phyloP scores from a whole-genome alignment of 1,140 invertebrate genomes.

The Streblospio benedicti region DNA sequence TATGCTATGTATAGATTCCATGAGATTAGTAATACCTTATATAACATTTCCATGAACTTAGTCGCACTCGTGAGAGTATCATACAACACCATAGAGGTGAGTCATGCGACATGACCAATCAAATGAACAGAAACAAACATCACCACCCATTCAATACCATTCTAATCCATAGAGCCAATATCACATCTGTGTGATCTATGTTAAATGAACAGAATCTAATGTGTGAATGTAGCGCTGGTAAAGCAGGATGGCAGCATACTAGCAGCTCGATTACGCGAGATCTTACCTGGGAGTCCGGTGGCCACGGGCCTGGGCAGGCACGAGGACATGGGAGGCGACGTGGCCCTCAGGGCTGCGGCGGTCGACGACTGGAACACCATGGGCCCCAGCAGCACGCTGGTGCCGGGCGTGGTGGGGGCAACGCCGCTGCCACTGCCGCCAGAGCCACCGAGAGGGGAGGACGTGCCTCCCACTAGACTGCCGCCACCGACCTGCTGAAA shows the following conservation, averaged over 20 bases:
- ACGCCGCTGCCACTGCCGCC: too few relatives aligned
- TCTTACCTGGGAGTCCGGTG: background rate
- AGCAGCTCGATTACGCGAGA: background rate
- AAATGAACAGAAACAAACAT: too few relatives aligned
- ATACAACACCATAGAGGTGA: too few relatives aligned
- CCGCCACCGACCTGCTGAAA: background rate
- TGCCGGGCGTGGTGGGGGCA: background rate
- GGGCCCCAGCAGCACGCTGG: background rate
- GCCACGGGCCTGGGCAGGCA: background rate
- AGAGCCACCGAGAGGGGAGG: background rate
- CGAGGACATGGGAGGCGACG: too few relatives aligned
- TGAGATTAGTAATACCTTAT: too few relatives aligned
- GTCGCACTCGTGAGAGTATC: too few relatives aligned
- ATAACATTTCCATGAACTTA: too few relatives aligned
- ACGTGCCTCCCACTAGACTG: background rate
- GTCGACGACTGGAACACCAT: constrained; percentile 7
- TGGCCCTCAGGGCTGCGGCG: too few relatives aligned
- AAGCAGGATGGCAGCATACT: background rate
- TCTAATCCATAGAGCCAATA: too few relatives aligned
- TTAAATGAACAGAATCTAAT: background rate
- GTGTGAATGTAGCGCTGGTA: background rate
- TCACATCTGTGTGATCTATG: background rate
- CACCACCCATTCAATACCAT: too few relatives aligned
- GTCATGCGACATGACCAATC: too few relatives aligned
- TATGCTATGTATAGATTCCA: too few relatives aligned